phyloP scores from a whole-genome alignment of 2,888 invertebrate genomes.

The Noctua janthina region DNA sequence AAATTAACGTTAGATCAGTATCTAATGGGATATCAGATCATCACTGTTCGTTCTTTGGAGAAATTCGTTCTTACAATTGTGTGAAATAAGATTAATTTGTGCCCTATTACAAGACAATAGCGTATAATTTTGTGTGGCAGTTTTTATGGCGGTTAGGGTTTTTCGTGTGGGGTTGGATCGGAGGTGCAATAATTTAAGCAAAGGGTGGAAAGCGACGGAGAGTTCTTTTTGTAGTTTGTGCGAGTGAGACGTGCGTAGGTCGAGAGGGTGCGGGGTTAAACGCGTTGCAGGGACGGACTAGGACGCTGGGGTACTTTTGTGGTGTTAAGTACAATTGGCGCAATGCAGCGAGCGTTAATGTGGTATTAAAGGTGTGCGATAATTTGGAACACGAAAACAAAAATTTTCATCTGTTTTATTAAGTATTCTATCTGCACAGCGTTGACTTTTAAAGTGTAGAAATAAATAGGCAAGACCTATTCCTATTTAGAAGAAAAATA shows the following conservation, averaged over 20 bases:
- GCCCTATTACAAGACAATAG: slow-evolving; percentile 65
- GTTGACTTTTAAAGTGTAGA: no score
- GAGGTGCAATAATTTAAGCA: slow-evolving; percentile 90
- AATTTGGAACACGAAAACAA: no score
- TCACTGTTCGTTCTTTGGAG: slow-evolving; percentile 83
- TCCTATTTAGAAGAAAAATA: neutral
- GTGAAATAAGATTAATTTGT: slow-evolving; percentile 22
- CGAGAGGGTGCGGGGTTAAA: slow-evolving; percentile 87
- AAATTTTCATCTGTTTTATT: no score
- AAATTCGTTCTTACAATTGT: slow-evolving; percentile 79
- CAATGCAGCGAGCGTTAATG: slow-evolving; percentile 14
- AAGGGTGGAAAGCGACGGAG: slow-evolving; percentile 89
- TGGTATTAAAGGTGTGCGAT: neutral
- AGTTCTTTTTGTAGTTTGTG: slow-evolving; percentile 90
- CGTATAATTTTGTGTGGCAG: slow-evolving; percentile 70
- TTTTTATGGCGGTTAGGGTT: slow-evolving; percentile 71
- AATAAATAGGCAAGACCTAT: neutral
- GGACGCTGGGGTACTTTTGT: slow-evolving; percentile 12
- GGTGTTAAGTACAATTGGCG: slow-evolving; percentile 1
- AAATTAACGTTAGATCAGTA: slow-evolving; percentile 80
- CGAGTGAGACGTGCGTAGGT: slow-evolving; percentile 90
- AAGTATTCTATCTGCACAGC: no score
- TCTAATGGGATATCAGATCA: slow-evolving; percentile 82
- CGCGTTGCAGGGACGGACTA: slow-evolving; percentile 82
- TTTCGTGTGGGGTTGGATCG: slow-evolving; percentile 75